Conservation (phyloP, 2,113 vertebrate genomes). For the Blennius ocellaris region DNA sequence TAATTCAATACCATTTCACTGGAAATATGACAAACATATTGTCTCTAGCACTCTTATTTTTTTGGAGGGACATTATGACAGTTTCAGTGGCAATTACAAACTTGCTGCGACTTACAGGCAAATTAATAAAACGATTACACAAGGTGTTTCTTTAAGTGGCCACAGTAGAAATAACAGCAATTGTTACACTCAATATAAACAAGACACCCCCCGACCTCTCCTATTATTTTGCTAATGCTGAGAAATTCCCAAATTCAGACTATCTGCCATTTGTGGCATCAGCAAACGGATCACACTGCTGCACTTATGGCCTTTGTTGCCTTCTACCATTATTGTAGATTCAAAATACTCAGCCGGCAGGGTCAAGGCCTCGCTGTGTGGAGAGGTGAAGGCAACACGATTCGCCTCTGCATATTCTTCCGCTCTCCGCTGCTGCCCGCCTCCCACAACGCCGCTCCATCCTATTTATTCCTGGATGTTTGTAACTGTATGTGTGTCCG, state of each 20-base stretch:
- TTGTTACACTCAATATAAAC: no score
- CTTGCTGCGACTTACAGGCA: no score
- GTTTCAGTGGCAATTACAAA: no score
- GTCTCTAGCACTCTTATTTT: no score
- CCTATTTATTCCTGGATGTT: conserved; percentile 55
- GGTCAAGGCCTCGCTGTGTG: conserved; percentile 68
- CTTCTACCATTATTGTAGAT: conserved; percentile 43
- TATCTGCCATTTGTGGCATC: conserved; percentile 24
- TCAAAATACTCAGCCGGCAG: conserved; percentile 51
- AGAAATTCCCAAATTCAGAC: conserved; percentile 20
- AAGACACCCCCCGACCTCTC: no score
- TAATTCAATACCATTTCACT: no score
- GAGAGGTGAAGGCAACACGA: conserved; percentile 70
- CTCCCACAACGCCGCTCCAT: conserved; percentile 32
- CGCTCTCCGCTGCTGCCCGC: conserved; percentile 11
- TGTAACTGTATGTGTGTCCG: conserved; percentile 47
- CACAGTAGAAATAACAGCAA: no score
- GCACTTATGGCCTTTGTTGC: conserved; percentile 55
- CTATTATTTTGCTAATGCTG: not conserved
- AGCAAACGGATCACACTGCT: conserved; percentile 48
- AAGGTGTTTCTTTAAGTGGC: no score
- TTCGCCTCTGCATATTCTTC: conserved; percentile 55
- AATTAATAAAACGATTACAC: no score
- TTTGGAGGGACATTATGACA: no score
- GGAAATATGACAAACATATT: no score